phyloP scores from a whole-genome alignment of 1,140 invertebrate species.

The Pseudobourletiella spinata region DNA sequence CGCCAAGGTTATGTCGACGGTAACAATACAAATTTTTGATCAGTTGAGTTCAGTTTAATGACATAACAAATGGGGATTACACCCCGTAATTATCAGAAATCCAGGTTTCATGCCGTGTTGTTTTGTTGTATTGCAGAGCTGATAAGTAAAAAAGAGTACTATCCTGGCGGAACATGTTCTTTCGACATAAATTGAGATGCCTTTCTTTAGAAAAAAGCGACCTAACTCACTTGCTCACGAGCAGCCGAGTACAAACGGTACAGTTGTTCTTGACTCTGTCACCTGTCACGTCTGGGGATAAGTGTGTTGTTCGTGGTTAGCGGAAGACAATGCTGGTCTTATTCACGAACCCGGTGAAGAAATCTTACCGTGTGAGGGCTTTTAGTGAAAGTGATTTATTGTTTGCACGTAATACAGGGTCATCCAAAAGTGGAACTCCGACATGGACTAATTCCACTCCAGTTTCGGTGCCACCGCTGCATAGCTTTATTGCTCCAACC shows the following conservation, averaged over 20 bases:
- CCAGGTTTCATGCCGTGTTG: too few species aligned
- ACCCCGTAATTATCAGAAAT: too few species aligned
- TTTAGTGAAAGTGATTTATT: too few species aligned
- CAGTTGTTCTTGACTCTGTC: too few species aligned
- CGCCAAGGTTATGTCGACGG: neutral
- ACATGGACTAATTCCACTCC: neutral
- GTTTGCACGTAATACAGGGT: too few species aligned
- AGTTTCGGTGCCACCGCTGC: conserved; percentile 10
- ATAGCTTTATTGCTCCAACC: conserved; percentile 19
- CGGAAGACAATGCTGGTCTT: neutral
- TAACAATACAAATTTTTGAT: neutral
- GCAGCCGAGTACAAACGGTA: conserved; percentile 15
- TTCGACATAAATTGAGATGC: conserved; percentile 6
- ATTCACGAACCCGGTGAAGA: neutral
- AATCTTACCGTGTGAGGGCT: neutral
- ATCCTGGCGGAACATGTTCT: conserved; percentile 13
- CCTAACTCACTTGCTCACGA: conserved; percentile 2
- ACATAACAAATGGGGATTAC: neutral
- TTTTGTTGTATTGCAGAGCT: neutral
- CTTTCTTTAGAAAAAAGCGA: conserved; percentile 24
- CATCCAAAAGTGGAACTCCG: neutral
- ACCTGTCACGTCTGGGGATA: too few species aligned
- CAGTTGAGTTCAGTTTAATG: neutral
- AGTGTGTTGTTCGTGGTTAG: too few species aligned
- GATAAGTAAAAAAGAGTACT: neutral